Base-by-base conservation (phyloP, 1,140 invertebrate genomes). In the Himalopsyche phryganea region DNA sequence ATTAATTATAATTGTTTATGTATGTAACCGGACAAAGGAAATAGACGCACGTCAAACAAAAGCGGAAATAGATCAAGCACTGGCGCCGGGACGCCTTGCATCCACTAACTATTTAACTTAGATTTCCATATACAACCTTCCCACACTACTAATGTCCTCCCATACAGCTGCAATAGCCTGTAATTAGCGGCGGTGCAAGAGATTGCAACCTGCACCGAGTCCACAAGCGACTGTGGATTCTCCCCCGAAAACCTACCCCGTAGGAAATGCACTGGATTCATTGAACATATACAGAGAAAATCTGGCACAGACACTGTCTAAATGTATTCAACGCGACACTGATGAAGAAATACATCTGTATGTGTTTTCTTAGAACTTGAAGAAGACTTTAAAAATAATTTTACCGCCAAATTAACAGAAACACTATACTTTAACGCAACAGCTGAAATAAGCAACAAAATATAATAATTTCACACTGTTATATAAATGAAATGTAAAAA, bases 1-100 rank as follows among this genome's bases (percentile, higher is more conserved):
- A n/a, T n/a, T n/a, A 28, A 28, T 28, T 28, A 28, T 5, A 28
- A 9, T 28, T 9, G 23, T 28, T 28, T 28, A 28, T 9, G 23
- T 5, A 28, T 28, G 51, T 19, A 54, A 54, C 40, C 35, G 51
- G 44, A 54, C 51, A 54, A 54, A 54, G 42, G 46, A 56, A 54
- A 56, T 48, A 47, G 33, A 48, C 45, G 45, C 32, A 56, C 53
- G 53, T 56, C 53, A 42, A 56, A 56, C 53, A 48, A 56, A 56
- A 56, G 46, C 45, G 53, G 53, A 56, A 56, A 56, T 56, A 35
- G 48, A 56, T 40, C 38, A 41, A 41, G 41, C 36, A 56, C 53
- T 56, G 53, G 45, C 44, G 53, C 48, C 45, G 53, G 33, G 46
- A 33, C 45, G 45, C 17, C 53, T 19, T 15, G 5, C 13, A 11